Percentiles rank a stretch among this genome's conserved stretches.
Conservation (phyloP, 2,888 invertebrate species). For the Chrysomela aeneicollis region DNA sequence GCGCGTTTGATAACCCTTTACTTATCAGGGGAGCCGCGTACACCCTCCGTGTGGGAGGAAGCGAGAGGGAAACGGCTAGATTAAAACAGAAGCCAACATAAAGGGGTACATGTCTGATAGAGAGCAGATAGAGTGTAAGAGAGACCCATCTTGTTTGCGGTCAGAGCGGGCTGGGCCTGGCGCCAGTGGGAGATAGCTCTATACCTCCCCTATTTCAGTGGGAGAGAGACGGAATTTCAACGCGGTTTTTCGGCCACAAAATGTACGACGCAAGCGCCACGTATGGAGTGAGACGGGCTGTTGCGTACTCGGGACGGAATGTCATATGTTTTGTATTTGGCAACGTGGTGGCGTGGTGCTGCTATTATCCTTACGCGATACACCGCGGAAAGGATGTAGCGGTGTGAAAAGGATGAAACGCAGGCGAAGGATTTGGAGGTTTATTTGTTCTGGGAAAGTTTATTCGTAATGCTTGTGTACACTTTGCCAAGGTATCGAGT, state of each 20-base stretch:
- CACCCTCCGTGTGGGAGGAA: slow-evolving; percentile 44
- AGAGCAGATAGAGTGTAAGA: slow-evolving; percentile 64
- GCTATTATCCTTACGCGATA: slow-evolving; percentile 57
- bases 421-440: slow-evolving; percentile 34
- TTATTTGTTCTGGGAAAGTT: slow-evolving; percentile 38
- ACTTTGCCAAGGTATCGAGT: slow-evolving; percentile 33
- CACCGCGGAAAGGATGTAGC: slow-evolving; percentile 42
- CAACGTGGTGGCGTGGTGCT: slow-evolving; percentile 55
- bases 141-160: slow-evolving; percentile 72
- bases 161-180: slow-evolving; percentile 74
- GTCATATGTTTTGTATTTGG: slow-evolving; percentile 58
- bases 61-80: slow-evolving; percentile 57
- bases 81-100: slow-evolving; percentile 61
- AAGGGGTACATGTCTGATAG: slow-evolving; percentile 59
- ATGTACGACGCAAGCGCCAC: slow-evolving; percentile 59
- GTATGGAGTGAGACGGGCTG: slow-evolving; percentile 48
- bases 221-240: slow-evolving; percentile 55
- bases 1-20: slow-evolving; percentile 63
- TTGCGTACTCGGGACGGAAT: slow-evolving; percentile 44
- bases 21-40: slow-evolving; percentile 58
- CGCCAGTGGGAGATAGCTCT: slow-evolving; percentile 73
- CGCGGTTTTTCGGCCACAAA: slow-evolving; percentile 64
- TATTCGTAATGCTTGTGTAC: slow-evolving; percentile 40
- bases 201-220: slow-evolving; percentile 67
- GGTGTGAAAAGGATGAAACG: slow-evolving; percentile 38